Base-by-base conservation (phyloP, 2,797 vertebrate species). In the Pangasius mekongensis region DNA sequence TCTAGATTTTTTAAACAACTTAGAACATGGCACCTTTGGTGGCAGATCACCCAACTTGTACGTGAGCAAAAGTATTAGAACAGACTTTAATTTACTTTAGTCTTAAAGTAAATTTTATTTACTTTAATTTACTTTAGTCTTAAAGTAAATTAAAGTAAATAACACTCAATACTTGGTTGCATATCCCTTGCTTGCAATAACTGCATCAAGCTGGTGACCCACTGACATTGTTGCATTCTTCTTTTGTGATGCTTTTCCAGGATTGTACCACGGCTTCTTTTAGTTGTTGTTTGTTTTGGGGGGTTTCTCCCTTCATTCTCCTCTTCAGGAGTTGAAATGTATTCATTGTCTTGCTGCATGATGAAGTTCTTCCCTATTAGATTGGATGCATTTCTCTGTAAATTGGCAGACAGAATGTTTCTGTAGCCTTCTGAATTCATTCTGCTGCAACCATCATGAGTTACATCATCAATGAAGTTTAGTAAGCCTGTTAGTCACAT, bases 61-160 rank as follows among this genome's bases (percentile, higher is more conserved):
- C 5, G 24, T 80, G 30, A 78, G 16, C 52, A 20, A 78, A 78
- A n/a, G 73, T n/a, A 18, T 1, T 16, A 14, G 27, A 8, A n/a
- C 7, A 9, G 7, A 80, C 39, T 39, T 39, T 5, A 39, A 39
- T 39, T 39, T 39, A 39, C 39, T 39, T 39, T 10, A 33, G 16
- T 14, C 0, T 49, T 76, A 76, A 76, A 52, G 47, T 56, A 56
- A 80, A 81, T 39, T 1, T 36, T 2, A 36, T 36, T 36, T 36
- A 80, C 39, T 39, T 39, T 39, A 39, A 39, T 39, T 39, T 39
- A 39, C 39, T 39, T 39, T 10, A 33, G 16, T 14, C 0, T 49
- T 76, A 77, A 77, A 52, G 47, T 56, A 58, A 81, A 82, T 39
- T 2, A 80, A 56, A 58, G 77, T 58, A 22, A 82, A 39, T 62